A percentile compares a stretch with the other conserved stretches of the same genome.
Evolutionary conservation across 2,797 vertebrate genomes (phyloP).

Genomic region (Molossus alvarezi): DNA sequence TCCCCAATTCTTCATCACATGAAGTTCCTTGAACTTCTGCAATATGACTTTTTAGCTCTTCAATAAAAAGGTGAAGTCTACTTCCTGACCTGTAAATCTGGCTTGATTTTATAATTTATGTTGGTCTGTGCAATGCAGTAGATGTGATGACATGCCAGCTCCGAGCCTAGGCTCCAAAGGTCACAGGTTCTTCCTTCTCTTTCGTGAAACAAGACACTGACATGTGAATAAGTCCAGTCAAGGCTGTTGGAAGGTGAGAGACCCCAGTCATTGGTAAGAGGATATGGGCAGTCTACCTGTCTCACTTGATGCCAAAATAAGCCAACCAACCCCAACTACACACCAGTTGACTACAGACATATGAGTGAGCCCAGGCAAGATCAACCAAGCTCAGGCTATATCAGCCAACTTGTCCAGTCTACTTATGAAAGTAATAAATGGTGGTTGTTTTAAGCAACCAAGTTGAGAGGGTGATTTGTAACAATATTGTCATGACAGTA

Average conservation of each 20-base stretch:
- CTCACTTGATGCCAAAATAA: neutral
- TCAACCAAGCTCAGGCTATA: neutral
- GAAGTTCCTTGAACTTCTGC: neutral
- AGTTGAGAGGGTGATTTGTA: neutral
- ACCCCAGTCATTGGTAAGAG: neutral
- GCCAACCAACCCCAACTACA: neutral
- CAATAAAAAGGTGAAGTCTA: neutral
- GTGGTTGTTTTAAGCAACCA: neutral
- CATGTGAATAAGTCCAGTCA: neutral
- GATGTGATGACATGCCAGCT: neutral
- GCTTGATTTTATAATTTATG: slow-evolving; percentile 21
- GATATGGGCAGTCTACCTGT: neutral
- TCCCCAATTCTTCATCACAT: neutral
- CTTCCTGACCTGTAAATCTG: neutral
- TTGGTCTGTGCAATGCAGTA: neutral
- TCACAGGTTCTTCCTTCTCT: neutral
- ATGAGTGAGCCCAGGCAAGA: neutral
- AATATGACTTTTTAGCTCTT: neutral
- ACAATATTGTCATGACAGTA: neutral
- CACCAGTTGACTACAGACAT: neutral
- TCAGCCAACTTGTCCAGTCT: neutral
- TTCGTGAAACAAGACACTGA: neutral
- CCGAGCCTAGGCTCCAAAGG: neutral
- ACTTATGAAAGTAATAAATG: neutral
- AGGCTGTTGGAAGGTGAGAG: neutral